Evolutionary conservation across 2,113 vertebrate species (phyloP), one percentile per base, ranked within the genome.

Genomic region (Pogona vitticeps): DNA sequence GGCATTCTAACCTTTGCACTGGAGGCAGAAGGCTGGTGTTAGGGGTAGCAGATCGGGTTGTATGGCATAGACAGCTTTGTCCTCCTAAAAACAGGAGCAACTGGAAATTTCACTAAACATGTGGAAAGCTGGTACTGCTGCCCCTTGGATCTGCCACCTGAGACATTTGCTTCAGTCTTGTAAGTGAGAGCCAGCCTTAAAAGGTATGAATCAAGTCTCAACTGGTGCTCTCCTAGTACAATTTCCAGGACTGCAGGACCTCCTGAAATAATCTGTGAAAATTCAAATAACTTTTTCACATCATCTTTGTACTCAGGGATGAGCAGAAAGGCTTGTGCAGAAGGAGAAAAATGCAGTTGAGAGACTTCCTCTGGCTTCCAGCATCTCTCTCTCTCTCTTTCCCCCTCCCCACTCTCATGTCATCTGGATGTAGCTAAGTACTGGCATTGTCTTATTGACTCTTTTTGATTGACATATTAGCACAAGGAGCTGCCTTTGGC

Each of bases 161-260:
- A 21, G 61, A 3, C 14, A 63, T 23, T 63, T 63, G 61, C 61
- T 23, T 63, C 26, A 63, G 20, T 20, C 20, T 63, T 2, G 15
- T 63, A 23, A 63, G 26, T 63, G 14, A 58, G 56, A 58, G 56
- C 56, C 17, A 58, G 56, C 56, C 56, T 17, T 58, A 63, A 21
- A n/a, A 3, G 70, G 82, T 9, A n/a, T 90, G 28, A 46, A 59
- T 15, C n/a, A 73, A 76, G 18, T 80, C 87, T 88, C 87, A 46
- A 18, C 2, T 77, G 28, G 20, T 52, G 42, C 26, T 46, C 14
- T 82, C n/a, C 15, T 1, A 18, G 26, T 23, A 59, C 56, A 33
- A 9, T 23, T 58, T 52, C 9, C 42, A n/a, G 52, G 28, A 56
- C 40, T 70, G 17, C 40, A 9, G 28, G 17, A 21, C 6, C 70